phyloP scores from a whole-genome alignment of 2,888 invertebrate genomes.

The Slavum lentiscoides region DNA sequence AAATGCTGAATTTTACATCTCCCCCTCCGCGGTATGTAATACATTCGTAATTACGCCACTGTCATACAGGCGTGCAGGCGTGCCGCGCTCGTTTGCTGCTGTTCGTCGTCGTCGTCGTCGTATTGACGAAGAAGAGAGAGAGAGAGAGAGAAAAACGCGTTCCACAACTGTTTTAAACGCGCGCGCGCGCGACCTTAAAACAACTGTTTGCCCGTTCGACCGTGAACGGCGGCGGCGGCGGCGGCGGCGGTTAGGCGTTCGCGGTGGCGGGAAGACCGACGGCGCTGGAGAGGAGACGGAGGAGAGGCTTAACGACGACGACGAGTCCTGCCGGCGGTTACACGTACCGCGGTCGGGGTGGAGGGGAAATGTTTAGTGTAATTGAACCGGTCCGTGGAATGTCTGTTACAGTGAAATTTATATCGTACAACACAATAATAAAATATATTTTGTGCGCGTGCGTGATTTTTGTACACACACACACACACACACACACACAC shows the following conservation, averaged over 20 bases:
- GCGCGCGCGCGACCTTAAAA: slow-evolving; percentile 27
- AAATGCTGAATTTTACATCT: no score
- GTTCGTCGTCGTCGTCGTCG: not conserved
- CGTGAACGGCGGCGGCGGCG: slow-evolving; percentile 19
- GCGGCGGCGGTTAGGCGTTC: slow-evolving; percentile 7
- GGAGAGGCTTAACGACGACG: not conserved
- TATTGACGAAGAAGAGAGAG: no score
- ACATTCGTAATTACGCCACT: no score
- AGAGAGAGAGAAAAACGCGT: slow-evolving; percentile 16
- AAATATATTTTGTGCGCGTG: slow-evolving; percentile 5
- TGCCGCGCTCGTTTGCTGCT: no score
- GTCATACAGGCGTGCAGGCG: no score
- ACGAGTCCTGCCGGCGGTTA: not conserved
- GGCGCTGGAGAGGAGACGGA: not conserved
- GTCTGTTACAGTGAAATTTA: slow-evolving; percentile 22
- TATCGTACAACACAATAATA: slow-evolving; percentile 20
- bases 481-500: not conserved
- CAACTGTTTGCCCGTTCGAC: slow-evolving; percentile 41
- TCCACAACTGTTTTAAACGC: slow-evolving; percentile 33
- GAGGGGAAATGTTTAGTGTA: slow-evolving; percentile 31
- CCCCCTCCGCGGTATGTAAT: no score
- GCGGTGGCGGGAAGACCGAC: not conserved
- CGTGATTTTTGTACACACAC: slow-evolving; percentile 7
- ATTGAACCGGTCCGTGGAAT: slow-evolving; percentile 52
- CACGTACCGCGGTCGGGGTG: no score